Percentiles rank a stretch among this genome's conserved stretches.
These are phyloP conservation scores for Drosophila simulans DNA, from an alignment of 1,140 invertebrate genomes.

Conservation along the genomic window DNA sequence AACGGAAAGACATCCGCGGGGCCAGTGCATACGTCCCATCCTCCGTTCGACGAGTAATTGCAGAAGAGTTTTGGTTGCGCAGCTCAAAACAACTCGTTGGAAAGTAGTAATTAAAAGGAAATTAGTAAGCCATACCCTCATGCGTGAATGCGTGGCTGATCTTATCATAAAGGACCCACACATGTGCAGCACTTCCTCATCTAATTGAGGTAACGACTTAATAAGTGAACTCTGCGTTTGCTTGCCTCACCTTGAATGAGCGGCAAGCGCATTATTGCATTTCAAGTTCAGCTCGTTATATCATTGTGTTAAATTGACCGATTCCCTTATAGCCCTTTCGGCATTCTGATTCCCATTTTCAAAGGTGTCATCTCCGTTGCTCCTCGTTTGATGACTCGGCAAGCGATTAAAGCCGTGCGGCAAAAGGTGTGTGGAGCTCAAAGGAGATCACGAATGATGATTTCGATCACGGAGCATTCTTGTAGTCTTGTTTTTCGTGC, in stretches of 20 bases:
- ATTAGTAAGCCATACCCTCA: slow-evolving; percentile 61
- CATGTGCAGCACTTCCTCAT: slow-evolving; percentile 57
- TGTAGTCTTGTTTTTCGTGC: slow-evolving; percentile 10
- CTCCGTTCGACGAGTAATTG: slow-evolving; percentile 59
- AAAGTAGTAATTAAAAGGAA: slow-evolving; percentile 71
- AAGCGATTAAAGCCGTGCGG: slow-evolving; percentile 49
- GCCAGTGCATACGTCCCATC: slow-evolving; percentile 3
- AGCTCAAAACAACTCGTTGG: slow-evolving; percentile 55
- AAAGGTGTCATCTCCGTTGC: slow-evolving; percentile 73
- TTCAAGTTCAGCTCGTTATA: slow-evolving; percentile 58
- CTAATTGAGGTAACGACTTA: slow-evolving; percentile 70
- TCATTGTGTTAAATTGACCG: slow-evolving; percentile 75
- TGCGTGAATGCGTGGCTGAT: slow-evolving; percentile 7
- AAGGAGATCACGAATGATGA: slow-evolving; percentile 33
- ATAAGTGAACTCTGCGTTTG: slow-evolving; percentile 38
- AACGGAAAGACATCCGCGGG: slow-evolving; percentile 60
- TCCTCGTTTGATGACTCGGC: slow-evolving; percentile 74
- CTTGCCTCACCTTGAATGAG: slow-evolving; percentile 6
- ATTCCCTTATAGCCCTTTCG: slow-evolving; percentile 35
- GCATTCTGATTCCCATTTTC: slow-evolving; percentile 39
- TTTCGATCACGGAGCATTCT: slow-evolving; percentile 30
- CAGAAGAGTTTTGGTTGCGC: slow-evolving; percentile 45
- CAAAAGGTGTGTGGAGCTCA: slow-evolving; percentile 16
- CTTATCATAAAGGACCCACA: slow-evolving; percentile 23
- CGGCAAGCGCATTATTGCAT: slow-evolving; percentile 33